Base-by-base conservation (phyloP, 2,888 invertebrate species). In the Itoplectis maculator region DNA sequence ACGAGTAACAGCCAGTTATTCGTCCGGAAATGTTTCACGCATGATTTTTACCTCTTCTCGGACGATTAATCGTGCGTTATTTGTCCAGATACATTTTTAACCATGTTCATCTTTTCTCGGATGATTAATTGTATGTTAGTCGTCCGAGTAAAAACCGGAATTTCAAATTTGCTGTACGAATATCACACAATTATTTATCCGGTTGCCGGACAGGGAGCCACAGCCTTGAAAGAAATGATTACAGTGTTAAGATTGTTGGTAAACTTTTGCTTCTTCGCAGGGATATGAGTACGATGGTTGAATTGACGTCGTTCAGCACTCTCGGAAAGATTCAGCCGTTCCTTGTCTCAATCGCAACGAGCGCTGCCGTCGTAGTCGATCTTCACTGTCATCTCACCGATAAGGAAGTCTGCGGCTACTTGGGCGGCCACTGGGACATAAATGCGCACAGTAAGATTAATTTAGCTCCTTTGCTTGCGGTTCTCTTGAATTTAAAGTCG, bases 351-450 rank as follows among this genome's bases (percentile, higher is more conserved):
- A 95, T 98, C 82, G 96, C 97, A 77, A 97, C 98, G 23, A 98
- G 98, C 89, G 96, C 98, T 1, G 95, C 97, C 79, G 94, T 98
- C 20, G 94, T 98, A 81, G 96, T 98, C 90, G 98, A 99, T 93
- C 96, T 99, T 88, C 99, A 99, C 92, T 97, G 98, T 90, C 98
- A 99, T 93, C 94, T 99, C 87, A 97, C 97, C n/a, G 97, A 96
- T 90, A 97, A 97, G 88, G 99, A 99, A 94, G 97, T 98, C 13
- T 97, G 97, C 90, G 99, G 99, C n/a, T 99, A 99, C 92, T 94
- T 99, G 69, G 99, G 97, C 69, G 99, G 99, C 3, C 96, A 96
- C 79, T 99, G 99, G 99, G 99, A 99, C 93, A 96, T 97, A 73
- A 97, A 97, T 92, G 95, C 96, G 83, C 98, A 99, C 90, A 98